Percentiles rank a stretch among this genome's conserved stretches.
Evolutionary conservation across 2,113 vertebrate genomes (phyloP).

Genomic region (Python bivittatus): DNA sequence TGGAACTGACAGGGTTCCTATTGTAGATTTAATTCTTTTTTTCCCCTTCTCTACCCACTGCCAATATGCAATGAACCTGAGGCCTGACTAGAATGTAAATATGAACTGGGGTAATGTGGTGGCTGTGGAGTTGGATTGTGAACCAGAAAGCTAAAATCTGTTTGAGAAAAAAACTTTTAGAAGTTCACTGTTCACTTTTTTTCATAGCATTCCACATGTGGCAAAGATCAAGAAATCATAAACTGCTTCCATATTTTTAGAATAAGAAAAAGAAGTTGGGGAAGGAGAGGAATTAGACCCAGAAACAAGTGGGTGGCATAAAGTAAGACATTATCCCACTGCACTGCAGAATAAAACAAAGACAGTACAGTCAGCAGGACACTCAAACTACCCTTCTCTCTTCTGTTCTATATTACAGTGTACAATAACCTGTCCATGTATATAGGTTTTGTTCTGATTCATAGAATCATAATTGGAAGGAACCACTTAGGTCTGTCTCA

Average conservation of each 20-base stretch:
- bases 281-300: neutral
- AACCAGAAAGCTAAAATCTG: neutral
- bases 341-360: neutral
- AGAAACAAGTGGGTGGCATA: neutral
- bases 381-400: neutral
- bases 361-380: neutral
- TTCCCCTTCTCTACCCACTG: neutral
- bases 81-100: neutral
- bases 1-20: neutral
- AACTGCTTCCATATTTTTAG: neutral
- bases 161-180: neutral
- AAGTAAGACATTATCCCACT: neutral
- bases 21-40: neutral
- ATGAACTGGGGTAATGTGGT: neutral
- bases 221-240: neutral
- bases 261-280: neutral
- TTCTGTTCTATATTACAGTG: neutral
- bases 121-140: neutral
- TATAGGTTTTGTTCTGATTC: neutral
- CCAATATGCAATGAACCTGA: neutral
- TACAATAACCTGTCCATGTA: neutral
- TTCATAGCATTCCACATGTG: neutral
- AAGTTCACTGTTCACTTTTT: neutral
- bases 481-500: neutral
- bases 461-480: neutral